These are phyloP conservation scores for Oryzias celebensis DNA, from an alignment of 2,113 vertebrate species.

Conservation along the genomic window DNA sequence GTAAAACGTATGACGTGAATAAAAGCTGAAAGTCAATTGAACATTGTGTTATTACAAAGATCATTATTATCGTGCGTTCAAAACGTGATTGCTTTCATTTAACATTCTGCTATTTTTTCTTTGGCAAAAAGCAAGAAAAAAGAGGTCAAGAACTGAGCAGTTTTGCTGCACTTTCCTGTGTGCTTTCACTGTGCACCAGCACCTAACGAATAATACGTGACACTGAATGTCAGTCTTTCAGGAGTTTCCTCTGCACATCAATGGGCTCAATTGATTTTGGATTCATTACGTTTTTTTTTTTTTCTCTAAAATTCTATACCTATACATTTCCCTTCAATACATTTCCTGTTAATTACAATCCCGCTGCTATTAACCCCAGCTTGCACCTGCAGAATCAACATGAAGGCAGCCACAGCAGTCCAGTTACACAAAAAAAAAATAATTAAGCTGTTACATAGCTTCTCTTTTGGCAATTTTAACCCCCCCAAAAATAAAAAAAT, in stretches of 20 bases:
- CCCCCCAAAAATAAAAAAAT: too few species aligned
- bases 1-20: not conserved
- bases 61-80: too few species aligned
- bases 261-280: not conserved
- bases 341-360: not conserved
- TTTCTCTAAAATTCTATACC: not conserved
- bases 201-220: not conserved
- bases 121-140: not conserved
- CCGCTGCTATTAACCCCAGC: not conserved
- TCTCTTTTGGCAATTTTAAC: too few species aligned
- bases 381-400: not conserved
- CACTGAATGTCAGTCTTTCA: slow-evolving; percentile 9
- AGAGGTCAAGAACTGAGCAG: slow-evolving; percentile 18
- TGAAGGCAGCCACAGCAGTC: not conserved
- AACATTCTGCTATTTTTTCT: not conserved
- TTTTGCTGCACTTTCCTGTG: not conserved
- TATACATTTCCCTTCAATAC: not conserved
- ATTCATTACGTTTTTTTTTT: slow-evolving; percentile 3
- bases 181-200: slow-evolving; percentile 8
- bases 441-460: too few species aligned
- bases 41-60: too few species aligned
- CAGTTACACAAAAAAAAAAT: too few species aligned
- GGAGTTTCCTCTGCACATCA: slow-evolving; percentile 1
- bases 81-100: not conserved
- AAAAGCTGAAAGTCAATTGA: not conserved